Conservation (phyloP, 2,113 vertebrate species). For the Scalopus aquaticus region DNA sequence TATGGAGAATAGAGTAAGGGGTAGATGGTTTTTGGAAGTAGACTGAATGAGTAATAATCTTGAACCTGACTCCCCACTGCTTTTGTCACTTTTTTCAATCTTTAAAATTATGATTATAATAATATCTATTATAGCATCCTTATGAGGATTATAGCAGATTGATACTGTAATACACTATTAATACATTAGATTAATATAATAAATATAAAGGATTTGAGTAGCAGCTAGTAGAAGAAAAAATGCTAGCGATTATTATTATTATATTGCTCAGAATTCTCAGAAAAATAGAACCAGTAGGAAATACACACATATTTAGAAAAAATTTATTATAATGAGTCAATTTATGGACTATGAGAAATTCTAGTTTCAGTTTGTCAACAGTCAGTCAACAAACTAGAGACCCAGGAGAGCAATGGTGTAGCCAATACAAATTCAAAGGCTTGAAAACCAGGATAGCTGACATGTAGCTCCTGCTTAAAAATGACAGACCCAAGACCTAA, state of each 20-base stretch:
- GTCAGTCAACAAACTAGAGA: background rate
- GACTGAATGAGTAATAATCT: background rate
- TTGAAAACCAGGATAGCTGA: background rate
- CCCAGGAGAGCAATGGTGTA: background rate
- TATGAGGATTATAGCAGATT: background rate
- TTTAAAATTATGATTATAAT: background rate
- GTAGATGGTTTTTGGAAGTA: background rate
- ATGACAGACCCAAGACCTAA: background rate
- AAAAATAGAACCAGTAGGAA: background rate
- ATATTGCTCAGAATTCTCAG: background rate
- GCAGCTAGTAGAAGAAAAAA: background rate
- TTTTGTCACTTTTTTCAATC: background rate
- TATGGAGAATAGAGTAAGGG: background rate
- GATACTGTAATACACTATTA: too few species aligned
- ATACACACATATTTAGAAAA: background rate
- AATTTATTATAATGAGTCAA: background rate
- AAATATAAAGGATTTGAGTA: background rate
- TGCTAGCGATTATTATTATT: background rate
- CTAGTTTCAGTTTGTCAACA: too few species aligned
- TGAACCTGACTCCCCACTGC: background rate
- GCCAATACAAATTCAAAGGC: background rate
- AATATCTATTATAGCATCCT: background rate
- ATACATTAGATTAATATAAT: background rate
- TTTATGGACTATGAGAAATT: background rate
- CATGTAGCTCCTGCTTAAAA: background rate